Base-by-base conservation (phyloP, 2,888 invertebrate genomes). In the Escarpia spicata region DNA sequence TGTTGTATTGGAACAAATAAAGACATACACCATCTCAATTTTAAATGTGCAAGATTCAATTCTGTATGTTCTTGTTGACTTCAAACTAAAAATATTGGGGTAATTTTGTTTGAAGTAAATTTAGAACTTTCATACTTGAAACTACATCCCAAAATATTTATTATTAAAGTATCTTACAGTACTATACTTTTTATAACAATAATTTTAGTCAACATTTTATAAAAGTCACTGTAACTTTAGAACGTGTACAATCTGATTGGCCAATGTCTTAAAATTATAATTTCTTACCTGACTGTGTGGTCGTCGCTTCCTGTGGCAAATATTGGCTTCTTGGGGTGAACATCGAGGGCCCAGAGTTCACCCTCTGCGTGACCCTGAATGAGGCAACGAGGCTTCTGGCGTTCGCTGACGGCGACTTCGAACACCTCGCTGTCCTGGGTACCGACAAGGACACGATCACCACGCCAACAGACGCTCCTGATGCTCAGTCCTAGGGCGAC, bases 231-330 rank as follows among this genome's bases (percentile, higher is more conserved):
- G 52, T 52, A 52, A 52, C 12, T 52, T 52, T 52, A 52, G 52
- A 12, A 52, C 52, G 1, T 37, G 37, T 37, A 37, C 37, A 37
- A 37, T 37, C 37, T 37, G 37, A 37, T 0, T 26, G 75, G 75
- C n/a, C 75, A 75, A 6, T 26, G 6, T 26, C 26, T 75, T 75
- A 6, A 75, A 75, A 75, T 75, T 19, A 75, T 3, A 26, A 75
- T 26, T 26, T 75, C 75, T 75, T 58, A 96, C 96, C 96, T 95
- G 26, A 96, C 94, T 26, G 96, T 96, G 92, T 96, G 95, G 93
- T 96, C 96, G 95, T 96, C 96, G 95, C 96, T 96, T 12, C 96
- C 96, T 10, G 96, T 96, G 37, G 96, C 96, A 95, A 96, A 96
- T 92, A 96, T 95, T 15, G 95, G 95, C 93, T 96, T 96, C 92